Conservation (phyloP, 2,797 vertebrate species). For the Melanotaenia boesemani region DNA sequence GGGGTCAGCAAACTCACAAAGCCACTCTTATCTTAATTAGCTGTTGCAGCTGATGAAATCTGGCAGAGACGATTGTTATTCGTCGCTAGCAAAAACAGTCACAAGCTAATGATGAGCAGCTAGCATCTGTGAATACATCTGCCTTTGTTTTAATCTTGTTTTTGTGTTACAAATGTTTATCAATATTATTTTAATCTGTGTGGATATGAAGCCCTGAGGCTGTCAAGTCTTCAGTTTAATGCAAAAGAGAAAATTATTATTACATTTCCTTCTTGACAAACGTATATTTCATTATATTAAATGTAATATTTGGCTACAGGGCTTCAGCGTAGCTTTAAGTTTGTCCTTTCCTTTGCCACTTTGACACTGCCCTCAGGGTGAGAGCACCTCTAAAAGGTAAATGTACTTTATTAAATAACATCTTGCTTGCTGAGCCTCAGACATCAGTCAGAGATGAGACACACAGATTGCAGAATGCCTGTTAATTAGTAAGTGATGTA, state of each 20-base stretch:
- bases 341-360: slow-evolving; percentile 10
- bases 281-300: neutral
- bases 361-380: slow-evolving; percentile 19
- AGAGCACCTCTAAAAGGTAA: slow-evolving; percentile 50
- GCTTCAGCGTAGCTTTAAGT: neutral
- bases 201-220: neutral
- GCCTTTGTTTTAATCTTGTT: too few species aligned
- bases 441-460: slow-evolving; percentile 32
- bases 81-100: neutral
- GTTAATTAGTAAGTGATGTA: slow-evolving; percentile 53
- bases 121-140: neutral
- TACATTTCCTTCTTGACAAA: slow-evolving; percentile 9
- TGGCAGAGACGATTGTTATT: neutral
- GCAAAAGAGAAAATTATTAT: neutral
- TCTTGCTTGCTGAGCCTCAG: slow-evolving; percentile 33
- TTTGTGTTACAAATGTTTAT: neutral
- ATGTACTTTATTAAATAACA: slow-evolving; percentile 51
- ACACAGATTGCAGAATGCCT: slow-evolving; percentile 45
- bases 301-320: neutral
- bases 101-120: neutral
- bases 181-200: slow-evolving; percentile 7
- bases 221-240: too few species aligned
- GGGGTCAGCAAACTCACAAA: neutral
- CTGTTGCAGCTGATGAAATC: neutral
- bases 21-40: neutral